These are phyloP conservation scores for Meandrusa payeni DNA, from an alignment of 2,888 invertebrate species.

Conservation along the genomic window DNA sequence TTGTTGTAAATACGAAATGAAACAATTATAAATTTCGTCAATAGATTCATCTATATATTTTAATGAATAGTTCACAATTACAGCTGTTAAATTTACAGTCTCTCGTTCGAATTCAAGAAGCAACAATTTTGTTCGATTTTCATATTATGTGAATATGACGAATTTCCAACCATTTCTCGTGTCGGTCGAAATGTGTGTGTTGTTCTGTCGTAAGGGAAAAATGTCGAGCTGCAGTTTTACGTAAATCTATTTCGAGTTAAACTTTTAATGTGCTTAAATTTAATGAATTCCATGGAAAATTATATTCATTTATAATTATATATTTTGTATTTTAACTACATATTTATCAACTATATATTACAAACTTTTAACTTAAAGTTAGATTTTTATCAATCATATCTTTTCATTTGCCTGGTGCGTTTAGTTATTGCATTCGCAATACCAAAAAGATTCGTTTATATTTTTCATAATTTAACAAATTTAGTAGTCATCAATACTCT, in stretches of 20 bases:
- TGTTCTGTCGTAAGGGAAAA: slow-evolving; percentile 16
- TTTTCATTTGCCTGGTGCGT: slow-evolving; percentile 48
- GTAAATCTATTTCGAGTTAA: slow-evolving; percentile 40
- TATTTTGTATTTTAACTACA: slow-evolving; percentile 79
- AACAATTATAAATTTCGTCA: slow-evolving; percentile 64
- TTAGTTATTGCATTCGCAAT: slow-evolving; percentile 49
- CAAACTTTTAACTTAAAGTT: slow-evolving; percentile 74
- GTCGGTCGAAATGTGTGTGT: slow-evolving; percentile 55
- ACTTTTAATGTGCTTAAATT: slow-evolving; percentile 60
- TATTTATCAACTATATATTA: slow-evolving; percentile 80
- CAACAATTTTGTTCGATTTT: slow-evolving; percentile 37
- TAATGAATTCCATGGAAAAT: slow-evolving; percentile 79
- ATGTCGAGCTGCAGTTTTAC: slow-evolving; percentile 23
- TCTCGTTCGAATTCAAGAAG: slow-evolving; percentile 55
- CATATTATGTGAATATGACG: slow-evolving; percentile 65
- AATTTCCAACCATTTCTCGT: slow-evolving; percentile 57
- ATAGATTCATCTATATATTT: slow-evolving; percentile 81
- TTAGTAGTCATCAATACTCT: background rate
- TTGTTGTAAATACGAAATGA: too few relatives aligned
- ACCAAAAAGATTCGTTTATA: background rate
- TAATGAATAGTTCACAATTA: slow-evolving; percentile 78
- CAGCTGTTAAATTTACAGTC: slow-evolving; percentile 72
- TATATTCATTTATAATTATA: slow-evolving; percentile 78
- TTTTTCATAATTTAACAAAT: slow-evolving; percentile 16
- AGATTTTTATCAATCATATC: slow-evolving; percentile 69